Base-by-base conservation (phyloP, 2,797 vertebrate species). In the Sebastes hopkinsi region DNA sequence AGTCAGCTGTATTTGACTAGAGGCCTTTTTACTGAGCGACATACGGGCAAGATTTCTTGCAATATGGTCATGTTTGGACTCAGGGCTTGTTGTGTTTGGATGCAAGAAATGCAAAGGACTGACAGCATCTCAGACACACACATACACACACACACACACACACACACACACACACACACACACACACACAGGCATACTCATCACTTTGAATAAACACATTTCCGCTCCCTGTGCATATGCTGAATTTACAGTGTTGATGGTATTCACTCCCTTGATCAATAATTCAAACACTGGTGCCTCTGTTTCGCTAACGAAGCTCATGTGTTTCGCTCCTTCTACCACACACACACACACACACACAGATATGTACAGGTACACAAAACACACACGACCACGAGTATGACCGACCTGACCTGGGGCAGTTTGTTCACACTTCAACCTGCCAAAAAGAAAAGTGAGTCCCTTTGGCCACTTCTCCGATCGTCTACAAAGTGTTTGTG, bases 241-340 rank as follows among this genome's bases (percentile, higher is more conserved):
- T 80, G 73, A 91, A 83, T 81, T 87, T 30, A 85, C 83, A 84
- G 67, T 72, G 79, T 73, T 85, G 86, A 93, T 79, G 84, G 59
- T 73, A 73, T 88, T 87, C 82, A 67, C 82, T 85, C 80, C 87
- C 89, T 93, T 92, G 91, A 93, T 94, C 91, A 93, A 93, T 92
- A 86, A 94, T 94, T 91, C 85, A 92, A 83, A 89, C 87, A 66
- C 62, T 42, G 58, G 74, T 67, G 70, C 72, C 70, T 85, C 81
- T 82, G 71, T 88, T 89, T 25, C 29, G 58, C 82, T 69, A 89
- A 85, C 38, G 69, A 87, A 86, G 85, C 85, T 59, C 52, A 32
- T 75, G 65, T 65, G 52, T 82, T 77, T 62, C 36, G 27, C 32
- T n/a, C 12, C 69, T n/a, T 30, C 38, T 25, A 12, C 4, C 62